phyloP scores from a whole-genome alignment of 2,888 invertebrate genomes.

The Ophion slaviceki region DNA sequence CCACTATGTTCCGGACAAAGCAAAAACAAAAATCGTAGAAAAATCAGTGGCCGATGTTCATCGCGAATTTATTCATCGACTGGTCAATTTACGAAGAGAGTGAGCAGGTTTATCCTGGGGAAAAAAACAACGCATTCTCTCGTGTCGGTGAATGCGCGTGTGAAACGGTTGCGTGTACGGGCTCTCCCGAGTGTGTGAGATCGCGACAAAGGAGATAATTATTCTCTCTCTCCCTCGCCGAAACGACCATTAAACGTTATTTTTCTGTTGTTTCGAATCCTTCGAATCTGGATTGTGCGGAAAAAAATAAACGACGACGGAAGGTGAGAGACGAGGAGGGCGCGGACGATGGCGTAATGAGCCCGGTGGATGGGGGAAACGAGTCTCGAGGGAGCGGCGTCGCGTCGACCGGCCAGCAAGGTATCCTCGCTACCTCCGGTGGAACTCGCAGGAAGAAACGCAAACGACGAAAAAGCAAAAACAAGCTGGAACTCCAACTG shows the following conservation, averaged over 20 bases:
- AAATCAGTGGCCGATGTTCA: neutral
- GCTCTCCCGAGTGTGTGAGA: neutral
- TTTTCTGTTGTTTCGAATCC: slow-evolving; percentile 26
- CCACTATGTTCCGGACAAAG: no score
- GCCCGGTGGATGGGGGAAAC: slow-evolving; percentile 73
- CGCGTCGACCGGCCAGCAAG: slow-evolving; percentile 68
- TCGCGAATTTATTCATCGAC: neutral
- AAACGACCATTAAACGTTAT: neutral
- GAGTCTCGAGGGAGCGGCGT: slow-evolving; percentile 71
- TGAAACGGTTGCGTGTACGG: neutral
- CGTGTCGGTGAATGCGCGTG: neutral
- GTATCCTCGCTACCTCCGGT: slow-evolving; percentile 66
- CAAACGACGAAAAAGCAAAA: slow-evolving; percentile 77
- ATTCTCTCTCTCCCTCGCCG: neutral
- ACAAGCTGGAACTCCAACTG: slow-evolving; percentile 71
- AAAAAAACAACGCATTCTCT: neutral
- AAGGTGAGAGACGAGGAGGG: slow-evolving; percentile 71
- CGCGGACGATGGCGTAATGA: slow-evolving; percentile 81
- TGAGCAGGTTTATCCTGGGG: neutral
- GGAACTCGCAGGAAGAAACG: slow-evolving; percentile 74
- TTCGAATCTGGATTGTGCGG: neutral
- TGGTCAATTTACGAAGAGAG: neutral
- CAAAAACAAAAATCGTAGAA: neutral
- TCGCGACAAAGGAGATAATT: neutral
- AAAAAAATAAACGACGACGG: neutral